phyloP scores from a whole-genome alignment of 2,797 vertebrate genomes.

The Atherinosoma microstoma region DNA sequence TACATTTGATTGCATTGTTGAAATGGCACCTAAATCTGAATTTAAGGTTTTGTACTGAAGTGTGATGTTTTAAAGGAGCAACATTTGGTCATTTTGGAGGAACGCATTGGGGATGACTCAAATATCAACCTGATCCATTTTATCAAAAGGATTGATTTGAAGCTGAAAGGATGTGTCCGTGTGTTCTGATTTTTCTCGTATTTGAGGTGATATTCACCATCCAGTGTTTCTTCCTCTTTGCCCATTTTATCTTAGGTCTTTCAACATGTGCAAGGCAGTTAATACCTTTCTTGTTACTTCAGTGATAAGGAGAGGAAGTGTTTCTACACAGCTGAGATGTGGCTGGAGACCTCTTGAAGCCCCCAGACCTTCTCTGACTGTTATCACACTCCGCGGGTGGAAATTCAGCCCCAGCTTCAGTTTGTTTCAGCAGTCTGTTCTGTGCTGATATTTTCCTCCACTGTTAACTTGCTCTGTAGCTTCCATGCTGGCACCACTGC shows the following conservation, averaged over 20 bases:
- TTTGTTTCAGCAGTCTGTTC: conserved; percentile 63
- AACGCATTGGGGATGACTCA: conserved; percentile 30
- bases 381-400: conserved; percentile 73
- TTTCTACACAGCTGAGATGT: conserved; percentile 45
- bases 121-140: conserved; percentile 35
- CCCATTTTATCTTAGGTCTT: conserved; percentile 58
- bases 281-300: conserved; percentile 54
- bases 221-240: conserved; percentile 36
- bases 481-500: conserved; percentile 80
- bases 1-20: conserved; percentile 55
- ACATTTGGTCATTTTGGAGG: conserved; percentile 58
- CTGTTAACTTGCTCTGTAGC: conserved; percentile 71
- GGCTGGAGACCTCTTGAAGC: conserved; percentile 33
- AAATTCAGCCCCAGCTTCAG: conserved; percentile 57
- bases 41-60: conserved; percentile 57
- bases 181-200: conserved; percentile 35
- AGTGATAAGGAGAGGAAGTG: conserved; percentile 41
- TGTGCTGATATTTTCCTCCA: conserved; percentile 67
- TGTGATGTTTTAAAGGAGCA: conserved; percentile 45
- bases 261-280: conserved; percentile 46
- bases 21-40: conserved; percentile 57
- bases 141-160: conserved; percentile 34
- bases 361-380: conserved; percentile 41
- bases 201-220: conserved; percentile 42
- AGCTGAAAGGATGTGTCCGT: conserved; percentile 27